Evolutionary conservation across 2,888 invertebrate genomes (phyloP), one percentile per base, ranked within the genome.

Genomic region (Plagiodera versicolora): DNA sequence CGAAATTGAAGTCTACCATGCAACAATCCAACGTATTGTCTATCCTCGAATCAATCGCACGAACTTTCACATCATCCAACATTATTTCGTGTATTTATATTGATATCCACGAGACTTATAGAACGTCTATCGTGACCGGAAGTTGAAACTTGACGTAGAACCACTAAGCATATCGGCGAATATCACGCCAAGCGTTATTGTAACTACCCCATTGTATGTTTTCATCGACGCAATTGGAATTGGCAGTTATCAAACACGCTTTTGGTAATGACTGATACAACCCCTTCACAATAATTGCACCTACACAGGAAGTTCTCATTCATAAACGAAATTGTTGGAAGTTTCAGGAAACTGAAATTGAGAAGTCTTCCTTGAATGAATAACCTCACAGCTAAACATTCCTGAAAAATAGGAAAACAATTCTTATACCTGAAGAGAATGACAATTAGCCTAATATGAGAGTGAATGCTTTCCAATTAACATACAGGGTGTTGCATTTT

Each of bases 141-240:
- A 62, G 55, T 54, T 56, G 52, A 53, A 61, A 64, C 66, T 69
- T 69, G 69, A 69, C 66, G 69, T 67, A 58, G 65, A 64, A 66
- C 56, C 52, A 65, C 32, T 32, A 32, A 32, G 64, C 66, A 67
- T 69, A 69, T 66, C 65, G 69, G 67, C 69, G 66, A 67, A 65
- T 67, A 65, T 67, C 69, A 69, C 69, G 69, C 69, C 60, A 68
- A 16, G 61, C 58, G 46, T 61, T 58, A 55, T 61, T 61, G 54
- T 58, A 55, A 51, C 51, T 61, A 56, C 63, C 63, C 59, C 52
- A 56, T n/a, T n/a, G n/a, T 56, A 64, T 64, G 11, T 64, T 61
- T 56, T 64, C 52, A 58, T 57, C 50, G 56, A 57, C 20, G 52
- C 61, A 60, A 64, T 64, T 11, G 32, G 32, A 32, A 32, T 32